These are phyloP conservation scores for Nibea albiflora DNA, from an alignment of 2,113 vertebrate species.

Conservation along the genomic window DNA sequence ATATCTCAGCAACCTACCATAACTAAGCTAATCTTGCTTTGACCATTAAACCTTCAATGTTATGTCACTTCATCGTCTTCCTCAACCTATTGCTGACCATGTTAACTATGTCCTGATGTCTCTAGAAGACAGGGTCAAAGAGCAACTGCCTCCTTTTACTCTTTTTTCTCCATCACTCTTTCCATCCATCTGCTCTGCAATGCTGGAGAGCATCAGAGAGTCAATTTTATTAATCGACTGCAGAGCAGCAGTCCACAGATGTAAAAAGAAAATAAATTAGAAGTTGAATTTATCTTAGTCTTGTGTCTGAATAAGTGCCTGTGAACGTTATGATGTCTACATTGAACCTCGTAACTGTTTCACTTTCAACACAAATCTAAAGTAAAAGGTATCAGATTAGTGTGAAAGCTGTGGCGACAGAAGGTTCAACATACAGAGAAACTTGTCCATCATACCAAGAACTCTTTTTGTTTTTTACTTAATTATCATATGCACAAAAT, in stretches of 20 bases:
- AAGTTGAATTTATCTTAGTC: neutral
- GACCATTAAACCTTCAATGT: neutral
- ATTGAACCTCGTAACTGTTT: neutral
- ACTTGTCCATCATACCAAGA: neutral
- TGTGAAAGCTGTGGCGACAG: no score
- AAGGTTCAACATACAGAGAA: no score
- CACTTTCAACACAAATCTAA: no score
- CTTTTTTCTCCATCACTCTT: neutral
- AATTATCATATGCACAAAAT: neutral
- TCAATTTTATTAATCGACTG: neutral
- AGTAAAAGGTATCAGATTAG: no score
- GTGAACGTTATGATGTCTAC: neutral
- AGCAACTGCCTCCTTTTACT: neutral
- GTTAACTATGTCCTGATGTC: neutral
- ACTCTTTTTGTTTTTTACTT: neutral
- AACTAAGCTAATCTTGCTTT: neutral
- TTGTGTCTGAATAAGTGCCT: neutral
- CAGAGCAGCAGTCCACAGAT: neutral
- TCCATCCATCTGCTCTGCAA: neutral
- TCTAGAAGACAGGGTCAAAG: neutral
- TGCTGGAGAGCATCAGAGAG: neutral
- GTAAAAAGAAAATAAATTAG: neutral
- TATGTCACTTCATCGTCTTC: neutral
- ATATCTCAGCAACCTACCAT: slow-evolving; percentile 18
- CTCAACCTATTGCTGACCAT: neutral